A percentile compares a stretch with the other conserved stretches of the same genome.
Conservation (phyloP, 2,888 invertebrate genomes). For the Leucophenga maculata region DNA sequence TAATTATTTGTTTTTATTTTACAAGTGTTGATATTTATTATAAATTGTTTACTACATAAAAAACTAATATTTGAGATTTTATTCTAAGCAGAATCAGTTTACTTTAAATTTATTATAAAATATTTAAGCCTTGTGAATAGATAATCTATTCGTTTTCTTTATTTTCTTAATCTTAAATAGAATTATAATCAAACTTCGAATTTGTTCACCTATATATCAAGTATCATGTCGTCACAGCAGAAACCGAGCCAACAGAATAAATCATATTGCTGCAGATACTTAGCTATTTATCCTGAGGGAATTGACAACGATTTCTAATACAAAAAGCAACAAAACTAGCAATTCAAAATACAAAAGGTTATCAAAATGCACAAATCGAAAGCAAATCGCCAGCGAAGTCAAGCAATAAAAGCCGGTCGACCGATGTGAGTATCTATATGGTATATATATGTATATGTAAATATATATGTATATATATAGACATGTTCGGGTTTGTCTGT, state of each 20-base stretch:
- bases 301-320: slow-evolving; percentile 41
- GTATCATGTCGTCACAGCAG: slow-evolving; percentile 40
- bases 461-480: neutral
- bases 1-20: too few species aligned
- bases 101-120: too few species aligned
- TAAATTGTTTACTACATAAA: too few species aligned
- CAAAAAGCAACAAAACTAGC: slow-evolving; percentile 34
- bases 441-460: slow-evolving; percentile 26
- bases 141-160: too few species aligned
- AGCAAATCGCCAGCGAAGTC: slow-evolving; percentile 59
- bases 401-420: slow-evolving; percentile 54
- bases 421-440: slow-evolving; percentile 1
- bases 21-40: too few species aligned
- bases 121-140: too few species aligned
- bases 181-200: slow-evolving; percentile 27
- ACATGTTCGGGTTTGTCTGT: neutral
- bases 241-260: neutral
- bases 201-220: slow-evolving; percentile 41
- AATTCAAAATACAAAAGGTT: slow-evolving; percentile 51
- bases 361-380: slow-evolving; percentile 58
- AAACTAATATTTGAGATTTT: too few species aligned
- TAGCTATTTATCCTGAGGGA: slow-evolving; percentile 52
- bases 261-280: slow-evolving; percentile 17
- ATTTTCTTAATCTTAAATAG: too few species aligned
- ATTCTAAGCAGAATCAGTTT: too few species aligned